Conservation (phyloP, 2,888 invertebrate genomes). For the Cremastinae sp. region DNA sequence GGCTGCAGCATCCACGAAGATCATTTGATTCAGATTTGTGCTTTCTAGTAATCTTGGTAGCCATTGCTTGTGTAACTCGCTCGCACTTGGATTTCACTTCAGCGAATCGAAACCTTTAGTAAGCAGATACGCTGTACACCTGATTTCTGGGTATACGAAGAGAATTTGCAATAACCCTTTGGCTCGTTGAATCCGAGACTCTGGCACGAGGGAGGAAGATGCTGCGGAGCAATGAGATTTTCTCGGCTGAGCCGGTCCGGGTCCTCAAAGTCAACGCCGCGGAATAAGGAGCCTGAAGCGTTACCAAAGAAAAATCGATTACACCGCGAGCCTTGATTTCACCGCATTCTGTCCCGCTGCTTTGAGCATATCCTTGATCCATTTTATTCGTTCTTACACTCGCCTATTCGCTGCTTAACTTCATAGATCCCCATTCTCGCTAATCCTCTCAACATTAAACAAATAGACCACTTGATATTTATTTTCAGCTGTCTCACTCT, state of each 20-base stretch:
- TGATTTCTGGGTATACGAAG: conserved; percentile 13
- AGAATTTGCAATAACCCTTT: conserved; percentile 54
- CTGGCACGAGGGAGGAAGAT: conserved; percentile 21
- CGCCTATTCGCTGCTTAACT: conserved; percentile 18
- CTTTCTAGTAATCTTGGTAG: conserved; percentile 11
- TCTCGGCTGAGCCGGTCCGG: conserved; percentile 5
- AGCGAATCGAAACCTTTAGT: neutral
- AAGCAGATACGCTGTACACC: conserved; percentile 1
- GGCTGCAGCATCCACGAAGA: conserved; percentile 8
- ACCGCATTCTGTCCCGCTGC: conserved; percentile 4
- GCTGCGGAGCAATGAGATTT: conserved; percentile 42
- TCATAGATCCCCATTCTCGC: neutral
- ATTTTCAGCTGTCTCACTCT: neutral
- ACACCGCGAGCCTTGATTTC: conserved; percentile 18
- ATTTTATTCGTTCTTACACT: neutral
- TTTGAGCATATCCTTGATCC: neutral
- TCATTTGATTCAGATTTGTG: conserved; percentile 25
- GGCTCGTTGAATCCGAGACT: conserved; percentile 40
- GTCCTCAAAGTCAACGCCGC: conserved; percentile 52
- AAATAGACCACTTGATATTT: no score
- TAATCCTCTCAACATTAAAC: no score
- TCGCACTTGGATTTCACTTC: neutral
- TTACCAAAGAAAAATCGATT: conserved; percentile 50
- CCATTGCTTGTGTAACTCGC: neutral
- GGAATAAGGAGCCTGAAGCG: conserved; percentile 50